These are phyloP conservation scores for Meloidogyne chitwoodi DNA, from an alignment of 1,140 invertebrate genomes.

Conservation along the genomic window DNA sequence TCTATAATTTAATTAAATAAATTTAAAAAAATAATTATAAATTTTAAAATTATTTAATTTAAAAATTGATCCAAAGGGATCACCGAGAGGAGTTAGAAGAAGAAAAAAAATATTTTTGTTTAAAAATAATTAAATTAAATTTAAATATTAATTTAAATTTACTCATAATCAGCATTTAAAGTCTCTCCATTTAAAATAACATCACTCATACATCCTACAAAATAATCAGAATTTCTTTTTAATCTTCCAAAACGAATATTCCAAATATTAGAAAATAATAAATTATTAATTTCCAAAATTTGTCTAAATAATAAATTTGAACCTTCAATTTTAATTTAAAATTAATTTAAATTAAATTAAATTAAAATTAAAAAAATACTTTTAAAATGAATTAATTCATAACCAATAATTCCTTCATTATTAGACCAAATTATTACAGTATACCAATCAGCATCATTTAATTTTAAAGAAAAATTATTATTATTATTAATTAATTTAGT, in stretches of 20 bases:
- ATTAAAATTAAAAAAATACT: not conserved
- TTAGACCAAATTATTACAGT: constrained; percentile 24
- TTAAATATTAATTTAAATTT: not conserved
- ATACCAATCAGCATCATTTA: constrained; percentile 48
- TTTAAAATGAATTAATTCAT: constrained; percentile 61
- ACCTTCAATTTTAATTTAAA: not conserved
- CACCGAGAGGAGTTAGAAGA: too few species aligned
- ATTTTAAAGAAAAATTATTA: constrained; percentile 12
- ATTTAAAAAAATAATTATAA: not conserved
- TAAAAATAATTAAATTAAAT: not conserved
- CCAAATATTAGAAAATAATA: not conserved
- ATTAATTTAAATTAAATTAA: not conserved
- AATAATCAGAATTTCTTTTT: not conserved
- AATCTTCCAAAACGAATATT: constrained; percentile 21
- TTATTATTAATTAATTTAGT: not conserved
- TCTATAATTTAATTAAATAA: not conserved
- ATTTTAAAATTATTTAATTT: too few species aligned
- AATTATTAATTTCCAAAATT: not conserved
- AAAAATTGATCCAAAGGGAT: too few species aligned
- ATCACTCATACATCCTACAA: constrained; percentile 25
- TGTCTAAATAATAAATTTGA: not conserved
- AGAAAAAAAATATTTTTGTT: not conserved
- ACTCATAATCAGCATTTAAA: constrained; percentile 9
- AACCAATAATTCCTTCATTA: constrained; percentile 66
- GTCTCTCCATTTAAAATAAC: constrained; percentile 20